Conservation (phyloP, 2,113 vertebrate genomes). For the Lanius collurio region DNA sequence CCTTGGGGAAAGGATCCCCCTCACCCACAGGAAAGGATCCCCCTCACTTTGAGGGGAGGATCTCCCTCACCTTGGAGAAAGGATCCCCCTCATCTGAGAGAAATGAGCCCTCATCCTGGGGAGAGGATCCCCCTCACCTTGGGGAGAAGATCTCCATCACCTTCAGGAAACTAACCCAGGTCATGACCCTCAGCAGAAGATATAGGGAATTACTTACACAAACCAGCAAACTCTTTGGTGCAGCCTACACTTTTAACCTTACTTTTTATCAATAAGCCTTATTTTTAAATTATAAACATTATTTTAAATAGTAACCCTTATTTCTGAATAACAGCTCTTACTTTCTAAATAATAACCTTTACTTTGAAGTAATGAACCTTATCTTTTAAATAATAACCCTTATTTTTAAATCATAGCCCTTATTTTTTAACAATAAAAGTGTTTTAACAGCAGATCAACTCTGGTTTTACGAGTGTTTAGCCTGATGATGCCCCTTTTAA, state of each 20-base stretch:
- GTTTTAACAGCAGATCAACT: not conserved
- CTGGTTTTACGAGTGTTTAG: not conserved
- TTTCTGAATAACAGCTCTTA: not conserved
- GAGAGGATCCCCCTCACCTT: not conserved
- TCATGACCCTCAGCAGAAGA: not conserved
- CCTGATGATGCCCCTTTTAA: not conserved
- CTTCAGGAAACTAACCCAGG: not conserved
- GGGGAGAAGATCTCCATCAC: not conserved
- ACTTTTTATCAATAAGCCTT: not conserved
- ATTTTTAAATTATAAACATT: fast-evolving
- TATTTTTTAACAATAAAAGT: not conserved
- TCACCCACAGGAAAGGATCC: too few relatives aligned
- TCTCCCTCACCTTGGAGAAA: fast-evolving
- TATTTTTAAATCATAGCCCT: not conserved
- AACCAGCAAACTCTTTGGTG: too few relatives aligned
- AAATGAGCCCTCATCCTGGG: fast-evolving
- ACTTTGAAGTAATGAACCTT: not conserved
- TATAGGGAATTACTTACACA: not conserved
- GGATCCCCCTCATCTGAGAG: too few relatives aligned
- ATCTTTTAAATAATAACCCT: not conserved
- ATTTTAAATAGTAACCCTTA: not conserved
- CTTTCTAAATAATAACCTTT: not conserved
- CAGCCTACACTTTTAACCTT: not conserved
- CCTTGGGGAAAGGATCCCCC: fast-evolving
- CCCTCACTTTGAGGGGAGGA: not conserved